A percentile compares a stretch with the other conserved stretches of the same genome.
These are phyloP conservation scores for Myotis lucifugus DNA, from an alignment of 2,113 vertebrate species.

Conservation along the genomic window DNA sequence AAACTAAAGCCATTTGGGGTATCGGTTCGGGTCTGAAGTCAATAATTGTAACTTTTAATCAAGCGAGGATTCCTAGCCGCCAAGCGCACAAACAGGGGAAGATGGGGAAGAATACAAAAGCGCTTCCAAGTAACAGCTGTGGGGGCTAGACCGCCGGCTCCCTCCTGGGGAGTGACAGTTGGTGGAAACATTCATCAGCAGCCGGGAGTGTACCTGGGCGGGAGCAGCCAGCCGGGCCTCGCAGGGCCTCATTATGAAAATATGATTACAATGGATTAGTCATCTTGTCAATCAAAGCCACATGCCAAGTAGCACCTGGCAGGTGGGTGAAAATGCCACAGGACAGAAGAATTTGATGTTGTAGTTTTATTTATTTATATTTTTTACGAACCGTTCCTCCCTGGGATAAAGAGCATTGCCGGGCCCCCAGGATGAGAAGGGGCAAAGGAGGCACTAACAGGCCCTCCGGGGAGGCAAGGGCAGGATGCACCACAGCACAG, in stretches of 20 bases:
- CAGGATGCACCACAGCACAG: not conserved
- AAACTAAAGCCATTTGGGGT: slow-evolving; percentile 53
- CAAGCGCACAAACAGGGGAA: slow-evolving; percentile 28
- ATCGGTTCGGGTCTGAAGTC: slow-evolving; percentile 58
- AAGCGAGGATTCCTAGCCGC: slow-evolving; percentile 43
- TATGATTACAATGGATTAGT: slow-evolving; percentile 88
- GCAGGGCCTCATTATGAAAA: slow-evolving; percentile 88
- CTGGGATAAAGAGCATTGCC: not conserved
- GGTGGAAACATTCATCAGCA: slow-evolving; percentile 80
- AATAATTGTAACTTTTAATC: slow-evolving; percentile 72
- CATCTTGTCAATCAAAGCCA: slow-evolving; percentile 87
- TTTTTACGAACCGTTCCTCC: slow-evolving; percentile 62
- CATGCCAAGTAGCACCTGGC: slow-evolving; percentile 80
- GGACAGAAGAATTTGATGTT: slow-evolving; percentile 78
- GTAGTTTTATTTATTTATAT: not conserved
- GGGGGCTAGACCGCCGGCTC: slow-evolving; percentile 76
- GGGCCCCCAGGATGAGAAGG: not conserved
- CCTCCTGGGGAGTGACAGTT: slow-evolving; percentile 82
- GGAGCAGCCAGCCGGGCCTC: slow-evolving; percentile 80
- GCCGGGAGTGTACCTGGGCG: slow-evolving; percentile 82
- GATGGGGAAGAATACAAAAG: slow-evolving; percentile 55
- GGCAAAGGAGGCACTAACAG: not conserved
- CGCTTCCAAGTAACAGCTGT: slow-evolving; percentile 67
- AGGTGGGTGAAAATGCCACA: slow-evolving; percentile 81
- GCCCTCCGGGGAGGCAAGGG: not conserved